Base-by-base conservation (phyloP, 2,888 invertebrate species). In the Leptopterna dolabrata region DNA sequence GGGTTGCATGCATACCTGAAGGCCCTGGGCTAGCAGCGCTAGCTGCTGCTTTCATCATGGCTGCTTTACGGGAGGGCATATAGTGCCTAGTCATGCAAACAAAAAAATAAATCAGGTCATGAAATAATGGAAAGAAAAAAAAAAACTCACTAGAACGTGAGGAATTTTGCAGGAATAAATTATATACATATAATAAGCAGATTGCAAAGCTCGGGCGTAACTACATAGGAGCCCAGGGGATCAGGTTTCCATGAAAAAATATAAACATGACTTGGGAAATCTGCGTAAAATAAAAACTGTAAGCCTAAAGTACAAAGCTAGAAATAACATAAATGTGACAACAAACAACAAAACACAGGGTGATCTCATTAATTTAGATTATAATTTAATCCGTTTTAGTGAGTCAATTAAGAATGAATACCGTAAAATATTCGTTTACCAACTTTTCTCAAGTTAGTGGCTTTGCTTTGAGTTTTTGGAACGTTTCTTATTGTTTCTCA, bases 1-100 rank as follows among this genome's bases (percentile, higher is more conserved):
- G 7, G 7, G 36, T 36, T 29, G 71, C 85, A 85, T 85, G 85
- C 85, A 85, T 85, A 85, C 85, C 85, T 85, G 71, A 71, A 73
- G 85, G 85, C 1, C 51, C 55, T n/a, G 85, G 30, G 71, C 73
- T 71, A 76, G 86, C 86, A 76, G 55, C 63, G 36, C 70, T 84
- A 16, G 89, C 85, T 51, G 89, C 88, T 14, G 88, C 85, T 86
- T 89, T 89, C 87, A 88, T 76, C 43, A 83, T 87, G 73, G 89
- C 88, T 47, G 89, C 87, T 84, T 88, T 88, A 84, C 88, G 87
- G 70, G 88, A 90, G 41, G 89, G 88, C 87, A 88, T 71, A 88
- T 87, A 89, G 87, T 89, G 88, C 88, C 89, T 89, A 87, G 82
- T 87, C 88, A 89, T 85, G 89, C 83, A 87, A 81, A 89, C 86